Conservation (phyloP, 2,888 invertebrate genomes). For the Diploptera punctata region DNA sequence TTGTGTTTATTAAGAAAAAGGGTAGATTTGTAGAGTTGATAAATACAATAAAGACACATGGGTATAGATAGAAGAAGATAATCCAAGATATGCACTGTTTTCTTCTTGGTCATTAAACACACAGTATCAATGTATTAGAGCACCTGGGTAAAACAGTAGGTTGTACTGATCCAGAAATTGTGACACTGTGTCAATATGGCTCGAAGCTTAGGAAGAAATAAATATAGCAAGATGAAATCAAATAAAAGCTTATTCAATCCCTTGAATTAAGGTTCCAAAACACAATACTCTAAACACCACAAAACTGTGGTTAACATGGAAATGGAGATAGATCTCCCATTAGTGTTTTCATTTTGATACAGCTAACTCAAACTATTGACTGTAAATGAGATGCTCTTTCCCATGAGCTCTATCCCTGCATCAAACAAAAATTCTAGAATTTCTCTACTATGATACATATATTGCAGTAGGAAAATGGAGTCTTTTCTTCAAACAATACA, state of each 20-base stretch:
- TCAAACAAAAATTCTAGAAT: no score
- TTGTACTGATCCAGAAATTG: not conserved
- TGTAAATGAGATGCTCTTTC: not conserved
- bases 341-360: not conserved
- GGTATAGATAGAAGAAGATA: not conserved
- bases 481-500: not conserved
- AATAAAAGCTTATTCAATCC: not conserved
- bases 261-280: conserved; percentile 1
- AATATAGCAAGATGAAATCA: not conserved
- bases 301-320: not conserved
- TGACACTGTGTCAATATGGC: not conserved
- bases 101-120: not conserved
- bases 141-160: not conserved
- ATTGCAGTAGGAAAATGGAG: not conserved
- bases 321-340: not conserved
- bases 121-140: not conserved
- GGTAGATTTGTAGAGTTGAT: not conserved
- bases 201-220: not conserved
- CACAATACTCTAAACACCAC: not conserved
- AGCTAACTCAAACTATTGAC: not conserved
- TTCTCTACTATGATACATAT: not conserved
- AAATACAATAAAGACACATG: not conserved
- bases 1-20: not conserved
- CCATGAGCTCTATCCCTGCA: not conserved
- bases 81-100: not conserved